These are phyloP conservation scores for Haplochromis burtoni DNA, from an alignment of 2,113 vertebrate genomes.

Conservation along the genomic window DNA sequence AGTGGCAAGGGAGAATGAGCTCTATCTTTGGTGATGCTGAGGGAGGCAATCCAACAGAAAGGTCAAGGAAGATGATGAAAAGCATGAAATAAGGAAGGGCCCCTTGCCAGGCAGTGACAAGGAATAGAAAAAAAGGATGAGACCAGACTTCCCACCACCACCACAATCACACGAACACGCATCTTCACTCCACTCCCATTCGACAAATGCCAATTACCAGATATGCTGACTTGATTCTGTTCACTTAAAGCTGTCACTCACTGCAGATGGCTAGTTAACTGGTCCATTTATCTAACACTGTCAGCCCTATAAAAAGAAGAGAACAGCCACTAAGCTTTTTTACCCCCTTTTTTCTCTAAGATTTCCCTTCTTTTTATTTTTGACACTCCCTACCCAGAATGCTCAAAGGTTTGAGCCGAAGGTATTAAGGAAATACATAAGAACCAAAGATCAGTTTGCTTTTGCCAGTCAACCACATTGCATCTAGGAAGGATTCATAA, in stretches of 20 bases:
- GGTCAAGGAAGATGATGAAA: constrained; percentile 17
- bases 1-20: background rate
- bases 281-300: background rate
- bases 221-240: constrained; percentile 36
- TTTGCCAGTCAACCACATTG: background rate
- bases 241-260: constrained; percentile 36
- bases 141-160: background rate
- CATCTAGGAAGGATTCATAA: background rate
- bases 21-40: background rate
- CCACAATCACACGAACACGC: background rate
- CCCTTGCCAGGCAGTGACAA: constrained; percentile 3
- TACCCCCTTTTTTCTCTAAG: background rate
- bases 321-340: background rate
- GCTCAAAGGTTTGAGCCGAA: background rate
- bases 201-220: constrained; percentile 46
- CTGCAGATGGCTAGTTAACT: background rate
- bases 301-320: background rate
- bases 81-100: background rate
- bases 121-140: background rate
- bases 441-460: background rate
- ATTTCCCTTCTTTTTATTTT: background rate
- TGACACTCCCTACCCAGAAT: background rate
- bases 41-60: background rate
- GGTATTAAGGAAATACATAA: background rate
- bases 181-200: background rate